Percentiles rank a stretch among this genome's conserved stretches.
phyloP scores from a whole-genome alignment of 2,888 invertebrate species.

The Phasia obesa region DNA sequence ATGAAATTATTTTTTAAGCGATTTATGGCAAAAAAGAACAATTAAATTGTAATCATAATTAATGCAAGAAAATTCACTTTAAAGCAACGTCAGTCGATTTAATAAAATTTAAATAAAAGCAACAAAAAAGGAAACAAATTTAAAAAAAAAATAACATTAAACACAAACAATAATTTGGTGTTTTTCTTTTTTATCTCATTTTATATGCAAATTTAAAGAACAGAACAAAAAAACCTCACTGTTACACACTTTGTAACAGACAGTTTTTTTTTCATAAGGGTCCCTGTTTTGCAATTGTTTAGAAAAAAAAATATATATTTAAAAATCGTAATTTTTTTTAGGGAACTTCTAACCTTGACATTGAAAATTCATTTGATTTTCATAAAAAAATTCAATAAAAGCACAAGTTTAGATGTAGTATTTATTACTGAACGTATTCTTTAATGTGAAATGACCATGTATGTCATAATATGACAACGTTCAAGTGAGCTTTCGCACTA shows the following conservation, averaged over 20 bases:
- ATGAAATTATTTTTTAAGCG: conserved; percentile 24
- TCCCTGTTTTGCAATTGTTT: background rate
- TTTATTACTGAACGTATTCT: too few relatives aligned
- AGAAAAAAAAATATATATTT: background rate
- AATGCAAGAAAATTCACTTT: conserved; percentile 42
- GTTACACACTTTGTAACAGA: background rate
- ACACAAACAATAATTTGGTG: background rate
- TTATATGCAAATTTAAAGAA: conserved; percentile 12
- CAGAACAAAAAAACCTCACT: background rate
- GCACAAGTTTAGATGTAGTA: too few relatives aligned
- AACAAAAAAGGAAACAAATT: conserved; percentile 14
- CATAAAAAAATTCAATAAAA: background rate
- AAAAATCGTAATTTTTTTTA: conserved; percentile 8
- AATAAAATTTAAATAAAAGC: background rate
- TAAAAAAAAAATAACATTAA: background rate
- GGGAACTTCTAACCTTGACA: conserved; percentile 37
- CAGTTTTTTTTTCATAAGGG: background rate
- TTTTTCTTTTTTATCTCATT: background rate
- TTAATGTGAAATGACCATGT: too few relatives aligned
- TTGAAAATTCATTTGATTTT: conserved; percentile 20
- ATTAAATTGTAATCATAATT: conserved; percentile 38
- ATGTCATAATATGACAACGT: too few relatives aligned
- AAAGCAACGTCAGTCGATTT: conserved; percentile 30
- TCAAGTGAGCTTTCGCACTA: too few relatives aligned
- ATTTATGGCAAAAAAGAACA: conserved; percentile 18